Base-by-base conservation (phyloP, 2,113 vertebrate species). In the Cyanoliseus patagonus region DNA sequence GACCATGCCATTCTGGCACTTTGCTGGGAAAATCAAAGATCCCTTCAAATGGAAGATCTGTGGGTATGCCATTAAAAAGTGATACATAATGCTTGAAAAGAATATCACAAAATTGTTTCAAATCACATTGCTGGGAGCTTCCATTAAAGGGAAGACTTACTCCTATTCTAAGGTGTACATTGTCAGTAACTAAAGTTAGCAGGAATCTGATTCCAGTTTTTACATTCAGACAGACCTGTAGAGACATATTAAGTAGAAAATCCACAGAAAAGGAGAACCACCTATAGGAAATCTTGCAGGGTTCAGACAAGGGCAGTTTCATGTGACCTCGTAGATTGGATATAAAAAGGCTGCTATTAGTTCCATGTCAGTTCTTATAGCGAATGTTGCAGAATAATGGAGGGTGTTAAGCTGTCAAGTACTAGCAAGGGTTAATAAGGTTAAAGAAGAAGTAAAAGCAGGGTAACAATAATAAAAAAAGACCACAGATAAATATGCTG, bases 401-500 rank as follows among this genome's bases (percentile, higher is more conserved):
- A 97, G 97, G 97, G 97, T 98, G 98, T 98, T 98, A 98, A 98
- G 96, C 98, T 98, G 98, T 98, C 98, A 98, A 97, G 96, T 97
- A 96, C 97, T 96, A 97, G 97, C 97, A 98, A 98, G 98, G 98
- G 98, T 98, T 98, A 98, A 98, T 98, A 98, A 98, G 98, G 98
- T 98, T 98, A 98, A 98, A 95, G 94, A 97, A 98, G 96, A 97
- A 98, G 96, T 98, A 98, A 98, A 97, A 98, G 94, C 95, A 97
- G 97, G 94, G 92, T 96, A 97, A 98, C 97, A 98, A 97, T 97
- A 98, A 97, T 98, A 94, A 96, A 66, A 84, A 66, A 33, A 59
- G 6, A 3, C 39, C 79, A 87, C 0, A 39, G 97, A 97, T 97
- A 98, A 98, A 98, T 97, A 98, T 95, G 86, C 94, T 92, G 59